phyloP scores from a whole-genome alignment of 2,888 invertebrate species.

The Polia nebulosa region DNA sequence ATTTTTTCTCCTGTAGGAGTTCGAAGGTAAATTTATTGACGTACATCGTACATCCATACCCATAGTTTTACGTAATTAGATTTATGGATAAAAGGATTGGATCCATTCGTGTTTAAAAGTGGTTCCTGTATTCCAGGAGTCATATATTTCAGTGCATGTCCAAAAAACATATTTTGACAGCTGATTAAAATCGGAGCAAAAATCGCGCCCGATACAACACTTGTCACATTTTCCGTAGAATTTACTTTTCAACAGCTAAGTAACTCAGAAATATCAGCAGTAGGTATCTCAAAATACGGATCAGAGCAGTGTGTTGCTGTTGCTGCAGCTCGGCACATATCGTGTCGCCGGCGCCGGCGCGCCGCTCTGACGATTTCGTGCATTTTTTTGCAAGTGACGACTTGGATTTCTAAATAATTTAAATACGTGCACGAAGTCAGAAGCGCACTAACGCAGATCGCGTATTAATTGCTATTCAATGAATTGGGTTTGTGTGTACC shows the following conservation, averaged over 20 bases:
- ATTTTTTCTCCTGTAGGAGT: neutral
- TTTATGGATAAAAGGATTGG: neutral
- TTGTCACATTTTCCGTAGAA: constrained; percentile 26
- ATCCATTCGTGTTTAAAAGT: neutral
- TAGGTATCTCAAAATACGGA: constrained; percentile 61
- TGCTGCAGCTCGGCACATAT: constrained; percentile 73
- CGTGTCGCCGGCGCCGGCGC: constrained; percentile 75
- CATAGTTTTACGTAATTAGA: neutral
- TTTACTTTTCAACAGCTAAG: constrained; percentile 36
- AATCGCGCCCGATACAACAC: constrained; percentile 32
- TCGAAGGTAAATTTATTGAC: neutral
- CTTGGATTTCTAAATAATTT: constrained; percentile 90
- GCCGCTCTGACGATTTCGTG: constrained; percentile 87
- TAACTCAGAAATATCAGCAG: constrained; percentile 35
- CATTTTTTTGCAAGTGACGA: constrained; percentile 88
- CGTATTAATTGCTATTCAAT: constrained; percentile 81
- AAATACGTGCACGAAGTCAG: constrained; percentile 87
- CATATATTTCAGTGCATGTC: neutral
- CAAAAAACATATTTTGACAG: constrained; percentile 13
- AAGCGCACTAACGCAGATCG: constrained; percentile 76
- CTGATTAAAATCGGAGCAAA: constrained; percentile 36
- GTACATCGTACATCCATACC: neutral
- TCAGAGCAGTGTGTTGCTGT: constrained; percentile 54
- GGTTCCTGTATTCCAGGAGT: neutral
- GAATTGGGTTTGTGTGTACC: constrained; percentile 82